phyloP scores from a whole-genome alignment of 2,888 invertebrate species.

The Allophyes oxyacanthae region DNA sequence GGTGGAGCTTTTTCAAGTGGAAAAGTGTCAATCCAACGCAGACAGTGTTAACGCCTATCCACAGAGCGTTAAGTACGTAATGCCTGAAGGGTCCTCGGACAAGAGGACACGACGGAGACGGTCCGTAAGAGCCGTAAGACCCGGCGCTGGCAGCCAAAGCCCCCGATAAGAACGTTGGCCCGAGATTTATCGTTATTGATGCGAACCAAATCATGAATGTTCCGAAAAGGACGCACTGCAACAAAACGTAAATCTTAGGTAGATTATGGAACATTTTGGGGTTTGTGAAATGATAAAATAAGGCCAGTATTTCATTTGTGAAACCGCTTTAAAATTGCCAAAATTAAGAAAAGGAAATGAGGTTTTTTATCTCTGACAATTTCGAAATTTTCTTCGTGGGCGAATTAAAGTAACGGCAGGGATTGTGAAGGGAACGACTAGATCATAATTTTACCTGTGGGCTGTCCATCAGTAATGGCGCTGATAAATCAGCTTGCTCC shows the following conservation, averaged over 20 bases:
- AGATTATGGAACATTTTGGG: background rate
- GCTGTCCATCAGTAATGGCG: constrained; percentile 94
- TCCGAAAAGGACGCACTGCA: constrained; percentile 96
- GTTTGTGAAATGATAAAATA: constrained; percentile 22
- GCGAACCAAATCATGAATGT: constrained; percentile 98
- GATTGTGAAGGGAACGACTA: constrained; percentile 18
- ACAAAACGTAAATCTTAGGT: constrained; percentile 63
- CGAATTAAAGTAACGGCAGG: constrained; percentile 17
- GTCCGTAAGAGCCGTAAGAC: constrained; percentile 91
- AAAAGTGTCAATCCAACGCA: constrained; percentile 95
- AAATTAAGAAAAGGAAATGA: constrained; percentile 21
- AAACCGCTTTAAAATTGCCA: constrained; percentile 6
- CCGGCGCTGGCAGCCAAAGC: constrained; percentile 95
- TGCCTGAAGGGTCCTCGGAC: constrained; percentile 96
- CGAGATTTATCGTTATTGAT: constrained; percentile 96
- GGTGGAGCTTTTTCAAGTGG: constrained; percentile 94
- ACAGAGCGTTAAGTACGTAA: constrained; percentile 96
- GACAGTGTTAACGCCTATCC: constrained; percentile 96
- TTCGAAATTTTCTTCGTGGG: constrained; percentile 18
- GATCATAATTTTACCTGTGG: constrained; percentile 88
- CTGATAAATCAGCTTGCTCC: constrained; percentile 91
- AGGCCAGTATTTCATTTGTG: constrained; percentile 10
- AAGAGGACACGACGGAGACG: constrained; percentile 94
- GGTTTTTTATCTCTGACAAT: constrained; percentile 38
- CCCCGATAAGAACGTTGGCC: constrained; percentile 95